phyloP scores from a whole-genome alignment of 2,797 vertebrate species.

The Sciaenops ocellatus region DNA sequence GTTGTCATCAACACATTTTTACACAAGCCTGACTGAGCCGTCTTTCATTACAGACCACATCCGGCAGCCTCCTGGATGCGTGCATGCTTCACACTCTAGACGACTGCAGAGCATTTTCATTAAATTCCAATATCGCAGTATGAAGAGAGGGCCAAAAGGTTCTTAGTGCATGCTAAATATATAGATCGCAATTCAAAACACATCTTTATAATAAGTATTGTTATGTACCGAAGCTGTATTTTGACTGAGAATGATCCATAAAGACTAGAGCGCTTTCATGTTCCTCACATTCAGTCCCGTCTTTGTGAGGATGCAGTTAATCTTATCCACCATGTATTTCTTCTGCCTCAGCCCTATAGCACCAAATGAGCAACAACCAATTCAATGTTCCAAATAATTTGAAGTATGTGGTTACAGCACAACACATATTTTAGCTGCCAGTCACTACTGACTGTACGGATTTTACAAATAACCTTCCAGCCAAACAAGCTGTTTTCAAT shows the following conservation, averaged over 20 bases:
- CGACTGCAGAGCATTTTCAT: not conserved
- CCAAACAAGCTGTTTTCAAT: constrained; percentile 62
- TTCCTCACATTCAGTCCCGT: not conserved
- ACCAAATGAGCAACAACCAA: not conserved
- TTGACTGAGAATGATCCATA: not conserved
- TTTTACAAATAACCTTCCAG: constrained; percentile 46
- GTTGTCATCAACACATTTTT: constrained; percentile 37
- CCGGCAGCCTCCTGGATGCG: not conserved
- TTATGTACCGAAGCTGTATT: not conserved
- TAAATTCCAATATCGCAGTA: not conserved
- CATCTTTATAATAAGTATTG: not conserved
- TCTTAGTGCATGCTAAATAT: not conserved
- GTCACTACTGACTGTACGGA: constrained; percentile 25
- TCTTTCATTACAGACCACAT: constrained; percentile 18
- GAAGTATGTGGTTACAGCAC: constrained; percentile 4
- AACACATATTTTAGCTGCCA: constrained; percentile 25
- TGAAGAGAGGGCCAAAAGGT: not conserved
- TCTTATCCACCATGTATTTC: not conserved
- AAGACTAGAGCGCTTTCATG: not conserved
- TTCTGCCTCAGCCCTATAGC: not conserved
- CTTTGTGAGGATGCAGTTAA: not conserved
- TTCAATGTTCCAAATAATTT: constrained; percentile 9
- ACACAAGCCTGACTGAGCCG: constrained; percentile 23
- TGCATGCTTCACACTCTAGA: not conserved
- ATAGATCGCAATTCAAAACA: not conserved